Evolutionary conservation across 2,113 vertebrate species (phyloP).

Genomic region (Dromiciops gliroides): DNA sequence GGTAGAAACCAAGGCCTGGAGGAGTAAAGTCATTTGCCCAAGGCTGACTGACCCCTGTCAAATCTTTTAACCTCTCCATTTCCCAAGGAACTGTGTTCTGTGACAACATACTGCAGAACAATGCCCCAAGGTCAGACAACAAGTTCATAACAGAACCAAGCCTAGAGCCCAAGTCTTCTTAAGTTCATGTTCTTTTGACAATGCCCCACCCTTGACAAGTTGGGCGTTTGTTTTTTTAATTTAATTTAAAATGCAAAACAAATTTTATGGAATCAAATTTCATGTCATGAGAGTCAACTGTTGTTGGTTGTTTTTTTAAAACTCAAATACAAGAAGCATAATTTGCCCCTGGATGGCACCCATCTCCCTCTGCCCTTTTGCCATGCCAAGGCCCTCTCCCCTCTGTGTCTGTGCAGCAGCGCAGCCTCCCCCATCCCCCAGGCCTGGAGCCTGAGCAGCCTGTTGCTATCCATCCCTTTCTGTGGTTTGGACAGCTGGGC

Average conservation of each 20-base stretch:
- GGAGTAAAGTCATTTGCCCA: neutral
- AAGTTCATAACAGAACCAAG: no score
- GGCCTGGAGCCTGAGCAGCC: neutral
- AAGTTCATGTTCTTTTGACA: neutral
- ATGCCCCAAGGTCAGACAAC: neutral
- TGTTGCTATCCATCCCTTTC: constrained; percentile 51
- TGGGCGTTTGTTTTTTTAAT: neutral
- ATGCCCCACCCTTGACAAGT: neutral
- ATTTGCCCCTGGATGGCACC: neutral
- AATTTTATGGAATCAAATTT: neutral
- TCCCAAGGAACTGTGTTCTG: neutral
- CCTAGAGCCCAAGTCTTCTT: neutral
- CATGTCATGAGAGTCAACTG: neutral
- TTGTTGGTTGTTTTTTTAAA: neutral
- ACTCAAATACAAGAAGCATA: neutral
- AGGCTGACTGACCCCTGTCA: neutral
- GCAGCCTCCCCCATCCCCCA: constrained; percentile 29
- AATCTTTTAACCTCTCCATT: neutral
- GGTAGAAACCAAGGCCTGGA: neutral
- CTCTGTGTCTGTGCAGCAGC: constrained; percentile 29
- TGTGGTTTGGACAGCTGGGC: constrained; percentile 51
- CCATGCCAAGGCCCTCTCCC: constrained; percentile 36
- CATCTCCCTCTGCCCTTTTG: neutral
- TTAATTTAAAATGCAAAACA: constrained; percentile 24
- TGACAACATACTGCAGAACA: neutral